These are phyloP conservation scores for Phataginus tetradactyla DNA, from an alignment of 2,797 vertebrate species.

Conservation along the genomic window DNA sequence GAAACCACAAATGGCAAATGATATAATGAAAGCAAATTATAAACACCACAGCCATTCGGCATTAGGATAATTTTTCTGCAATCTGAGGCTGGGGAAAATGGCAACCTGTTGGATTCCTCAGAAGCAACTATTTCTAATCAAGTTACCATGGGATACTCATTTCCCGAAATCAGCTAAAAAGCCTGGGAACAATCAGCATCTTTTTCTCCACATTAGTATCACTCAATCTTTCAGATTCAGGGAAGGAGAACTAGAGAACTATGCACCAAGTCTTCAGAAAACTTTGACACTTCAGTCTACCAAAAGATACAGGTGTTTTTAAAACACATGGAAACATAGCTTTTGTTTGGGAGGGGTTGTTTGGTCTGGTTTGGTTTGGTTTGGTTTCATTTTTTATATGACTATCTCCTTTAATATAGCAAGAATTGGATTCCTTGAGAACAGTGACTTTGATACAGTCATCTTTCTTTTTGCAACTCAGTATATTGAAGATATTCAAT, in stretches of 20 bases:
- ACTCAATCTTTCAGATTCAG: background rate
- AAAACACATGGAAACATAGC: background rate
- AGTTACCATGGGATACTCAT: background rate
- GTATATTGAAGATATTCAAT: background rate
- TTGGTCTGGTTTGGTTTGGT: background rate
- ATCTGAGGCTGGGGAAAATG: background rate
- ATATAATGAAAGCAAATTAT: background rate
- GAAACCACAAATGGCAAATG: constrained; percentile 4
- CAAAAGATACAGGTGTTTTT: background rate
- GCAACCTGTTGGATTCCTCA: background rate
- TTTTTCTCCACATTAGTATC: constrained; percentile 10
- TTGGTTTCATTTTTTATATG: background rate
- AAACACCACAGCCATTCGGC: background rate
- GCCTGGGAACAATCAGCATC: background rate
- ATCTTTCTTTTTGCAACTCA: background rate
- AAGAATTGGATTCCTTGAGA: constrained; percentile 30
- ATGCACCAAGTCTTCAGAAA: background rate
- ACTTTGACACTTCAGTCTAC: background rate
- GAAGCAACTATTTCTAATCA: background rate
- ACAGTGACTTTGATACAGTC: background rate
- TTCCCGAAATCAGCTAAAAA: background rate
- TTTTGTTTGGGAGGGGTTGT: background rate
- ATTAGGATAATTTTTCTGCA: background rate
- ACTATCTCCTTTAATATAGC: background rate
- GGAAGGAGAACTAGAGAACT: background rate